Evolutionary conservation across 2,888 invertebrate species (phyloP), one percentile per base, ranked within the genome.

Genomic region (Eutolmus rufibarbis): DNA sequence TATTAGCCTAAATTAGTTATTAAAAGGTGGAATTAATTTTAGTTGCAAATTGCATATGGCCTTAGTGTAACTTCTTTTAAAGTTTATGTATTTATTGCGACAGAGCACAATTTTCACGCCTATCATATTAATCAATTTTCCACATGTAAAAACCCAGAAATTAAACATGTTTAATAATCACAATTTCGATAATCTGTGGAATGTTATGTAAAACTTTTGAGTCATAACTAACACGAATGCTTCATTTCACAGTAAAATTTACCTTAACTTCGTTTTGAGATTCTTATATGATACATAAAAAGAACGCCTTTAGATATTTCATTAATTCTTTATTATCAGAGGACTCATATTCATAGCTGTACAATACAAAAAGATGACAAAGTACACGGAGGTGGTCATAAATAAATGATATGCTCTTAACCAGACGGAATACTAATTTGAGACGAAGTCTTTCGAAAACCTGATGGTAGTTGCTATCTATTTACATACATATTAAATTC

Each of bases 271-370:
- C 37, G 5, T 1, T 1, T 40, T 40, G 2, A 12, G 9, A 40
- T 12, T 4, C 12, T 40, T 40, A 40, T 40, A 12, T 40, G 7
- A 19, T 51, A 51, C n/a, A 51, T 1, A 16, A 16, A 51, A 66
- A 66, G 7, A 66, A 12, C 7, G 12, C 28, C 2, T 9, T 28
- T 66, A 66, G 3, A 9, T 66, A 66, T 23, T 66, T 66, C 66
- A 66, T 66, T 66, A 66, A 19, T 66, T 66, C 43, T 78, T 78
- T 78, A 78, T 78, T 78, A 43, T 78, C 37, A 78, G 23, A 78
- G 40, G 46, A 43, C 23, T 78, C 78, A 78, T 40, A 78, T 40
- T 78, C 78, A 78, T 43, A 43, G 23, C 12, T 2, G 78, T 78
- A 78, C 78, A 43, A 23, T 12, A 77, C 16, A 46, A 2, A 5